These are phyloP conservation scores for Heliocidaris erythrogramma DNA, from an alignment of 35 echinoderm and acorn worm genomes.

Conservation along the genomic window DNA sequence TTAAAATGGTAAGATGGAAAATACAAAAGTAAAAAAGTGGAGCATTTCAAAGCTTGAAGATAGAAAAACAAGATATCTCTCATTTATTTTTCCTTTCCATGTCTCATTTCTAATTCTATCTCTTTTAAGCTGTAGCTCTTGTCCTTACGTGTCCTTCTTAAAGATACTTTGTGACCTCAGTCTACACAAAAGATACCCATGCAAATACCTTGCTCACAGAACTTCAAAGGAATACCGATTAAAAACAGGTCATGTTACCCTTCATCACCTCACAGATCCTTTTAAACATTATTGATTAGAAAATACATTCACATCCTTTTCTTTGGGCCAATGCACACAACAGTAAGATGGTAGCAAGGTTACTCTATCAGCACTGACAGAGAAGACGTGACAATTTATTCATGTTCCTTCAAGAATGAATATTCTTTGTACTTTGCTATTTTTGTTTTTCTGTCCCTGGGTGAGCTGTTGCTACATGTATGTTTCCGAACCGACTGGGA, in stretches of 20 bases:
- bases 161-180: neutral
- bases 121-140: neutral
- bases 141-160: neutral
- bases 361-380: neutral
- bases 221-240: neutral
- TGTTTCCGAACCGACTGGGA: neutral
- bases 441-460: neutral
- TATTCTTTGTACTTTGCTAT: neutral
- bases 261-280: neutral
- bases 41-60: neutral
- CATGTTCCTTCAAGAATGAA: neutral
- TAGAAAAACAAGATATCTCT: neutral
- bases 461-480: neutral
- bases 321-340: neutral
- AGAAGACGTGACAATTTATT: neutral
- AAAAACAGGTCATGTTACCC: neutral
- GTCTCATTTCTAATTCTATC: neutral
- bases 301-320: slow-evolving; percentile 8
- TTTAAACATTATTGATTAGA: neutral
- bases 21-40: neutral
- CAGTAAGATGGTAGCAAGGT: neutral
- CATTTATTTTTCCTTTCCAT: neutral
- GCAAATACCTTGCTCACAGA: neutral
- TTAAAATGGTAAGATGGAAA: neutral
- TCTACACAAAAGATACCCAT: neutral